Percentiles rank a stretch among this genome's conserved stretches.
Conservation (phyloP, 2,888 invertebrate genomes). For the Limnephilus auricula region DNA sequence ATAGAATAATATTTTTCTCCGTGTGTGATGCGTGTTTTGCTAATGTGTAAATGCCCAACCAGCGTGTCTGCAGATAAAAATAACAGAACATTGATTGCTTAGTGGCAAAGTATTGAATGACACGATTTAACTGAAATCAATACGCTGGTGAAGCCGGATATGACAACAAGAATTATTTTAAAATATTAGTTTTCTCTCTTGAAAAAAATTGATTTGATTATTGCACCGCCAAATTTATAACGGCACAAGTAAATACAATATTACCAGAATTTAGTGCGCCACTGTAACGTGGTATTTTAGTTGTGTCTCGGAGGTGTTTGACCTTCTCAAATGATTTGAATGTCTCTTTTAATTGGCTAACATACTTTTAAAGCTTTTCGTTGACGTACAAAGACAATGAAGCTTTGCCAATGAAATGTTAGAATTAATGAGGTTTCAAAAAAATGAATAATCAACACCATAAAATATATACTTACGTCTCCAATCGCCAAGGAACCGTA, state of each 20-base stretch:
- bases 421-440: neutral
- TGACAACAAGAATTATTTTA: no score
- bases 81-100: no score
- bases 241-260: neutral
- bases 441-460: neutral
- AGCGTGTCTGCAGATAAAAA: no score
- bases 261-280: neutral
- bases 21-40: no score
- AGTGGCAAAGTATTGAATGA: no score
- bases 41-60: no score
- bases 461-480: neutral
- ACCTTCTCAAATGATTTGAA: neutral
- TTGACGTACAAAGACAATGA: neutral
- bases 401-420: neutral
- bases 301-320: neutral
- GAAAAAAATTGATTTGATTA: no score
- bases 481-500: neutral
- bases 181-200: no score
- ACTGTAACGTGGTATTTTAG: neutral
- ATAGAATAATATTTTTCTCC: no score
- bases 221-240: no score
- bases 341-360: neutral
- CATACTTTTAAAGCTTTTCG: neutral
- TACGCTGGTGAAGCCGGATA: no score
- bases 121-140: no score